A percentile compares a stretch with the other conserved stretches of the same genome.
phyloP scores from a whole-genome alignment of 2,797 vertebrate genomes.

The Scyliorhinus canicula region DNA sequence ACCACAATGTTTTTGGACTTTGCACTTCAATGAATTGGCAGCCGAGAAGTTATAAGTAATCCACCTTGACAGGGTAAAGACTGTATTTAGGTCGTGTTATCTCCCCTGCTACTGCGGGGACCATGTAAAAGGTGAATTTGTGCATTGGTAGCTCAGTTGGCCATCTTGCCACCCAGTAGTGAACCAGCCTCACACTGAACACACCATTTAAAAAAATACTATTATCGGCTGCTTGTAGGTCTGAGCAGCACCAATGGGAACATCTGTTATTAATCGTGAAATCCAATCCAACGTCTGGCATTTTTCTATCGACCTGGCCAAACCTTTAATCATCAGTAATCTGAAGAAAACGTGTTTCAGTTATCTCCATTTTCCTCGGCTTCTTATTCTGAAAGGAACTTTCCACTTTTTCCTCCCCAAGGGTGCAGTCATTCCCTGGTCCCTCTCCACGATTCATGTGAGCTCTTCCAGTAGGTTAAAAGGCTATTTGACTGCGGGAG shows the following conservation, averaged over 20 bases:
- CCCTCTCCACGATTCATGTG: neutral
- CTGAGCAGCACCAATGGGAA: neutral
- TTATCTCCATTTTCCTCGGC: neutral
- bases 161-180: neutral
- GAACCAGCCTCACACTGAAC: neutral
- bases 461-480: neutral
- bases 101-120: neutral
- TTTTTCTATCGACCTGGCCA: neutral
- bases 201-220: neutral
- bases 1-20: neutral
- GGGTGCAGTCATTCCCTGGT: neutral
- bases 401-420: too few species aligned
- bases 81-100: neutral
- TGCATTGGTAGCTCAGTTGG: neutral
- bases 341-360: neutral
- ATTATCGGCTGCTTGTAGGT: neutral
- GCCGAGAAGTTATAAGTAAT: neutral
- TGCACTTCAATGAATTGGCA: neutral
- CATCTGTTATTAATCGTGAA: constrained; percentile 10
- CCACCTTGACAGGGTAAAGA: neutral
- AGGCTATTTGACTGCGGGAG: neutral
- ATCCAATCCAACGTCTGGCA: neutral
- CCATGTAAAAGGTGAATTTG: neutral
- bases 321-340: neutral
- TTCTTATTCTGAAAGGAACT: neutral